Evolutionary conservation across 2,797 vertebrate species (phyloP), one percentile per base, ranked within the genome.

Genomic region (Huso huso): DNA sequence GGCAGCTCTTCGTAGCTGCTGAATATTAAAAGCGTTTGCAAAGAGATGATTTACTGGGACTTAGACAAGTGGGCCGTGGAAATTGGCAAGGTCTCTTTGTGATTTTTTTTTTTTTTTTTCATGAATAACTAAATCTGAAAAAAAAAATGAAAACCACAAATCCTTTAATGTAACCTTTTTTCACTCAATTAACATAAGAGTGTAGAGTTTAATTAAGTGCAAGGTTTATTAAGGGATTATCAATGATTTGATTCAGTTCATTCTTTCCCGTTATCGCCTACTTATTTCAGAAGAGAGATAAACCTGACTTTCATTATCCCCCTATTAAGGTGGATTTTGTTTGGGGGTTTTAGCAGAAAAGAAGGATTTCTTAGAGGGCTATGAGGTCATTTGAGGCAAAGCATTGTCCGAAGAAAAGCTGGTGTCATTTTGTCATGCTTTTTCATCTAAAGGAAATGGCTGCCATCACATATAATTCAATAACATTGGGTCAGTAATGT

Each of bases 141-240:
- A 37, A 18, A 37, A 37, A 37, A 4, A 37, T 37, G 37, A 37
- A 37, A 37, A 37, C 37, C 37, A 37, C 37, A 37, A 37, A 37
- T 37, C 37, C 37, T 82, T 82, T 83, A 77, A 83, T 83, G 85
- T 83, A 86, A 87, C 84, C 86, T 84, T 72, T 76, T 81, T 80
- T 83, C 86, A 76, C 83, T 84, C 86, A 87, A 88, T 88, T 84
- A 88, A 86, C 84, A 79, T 78, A 74, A 78, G 76, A 83, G 83
- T 85, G 84, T 74, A 79, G 72, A 81, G 61, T 81, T 73, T 87
- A 86, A 86, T 85, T 83, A 84, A 82, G 82, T 82, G 75, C 74
- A 86, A 77, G 83, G 86, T 84, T 86, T 85, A 86, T 69, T 75
- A 66, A 51, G 70, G 76, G 79, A 82, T 84, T 80, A 76, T 13